Base-by-base conservation (phyloP, 2,113 vertebrate species). In the Thermophis baileyi region DNA sequence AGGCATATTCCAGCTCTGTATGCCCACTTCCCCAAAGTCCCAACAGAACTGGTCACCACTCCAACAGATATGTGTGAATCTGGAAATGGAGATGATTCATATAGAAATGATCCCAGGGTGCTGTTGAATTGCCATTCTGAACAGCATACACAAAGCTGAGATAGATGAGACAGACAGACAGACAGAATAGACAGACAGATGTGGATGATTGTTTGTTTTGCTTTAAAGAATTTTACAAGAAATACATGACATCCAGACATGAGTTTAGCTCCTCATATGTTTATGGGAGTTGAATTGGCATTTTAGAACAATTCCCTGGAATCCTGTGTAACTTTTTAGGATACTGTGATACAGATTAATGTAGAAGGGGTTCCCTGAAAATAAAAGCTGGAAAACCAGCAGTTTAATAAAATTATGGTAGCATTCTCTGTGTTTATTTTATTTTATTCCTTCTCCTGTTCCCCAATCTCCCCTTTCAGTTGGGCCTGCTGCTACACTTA, bases 401-500 rank as follows among this genome's bases (percentile, higher is more conserved):
- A 92, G 44, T 35, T 87, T 35, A 63, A 88, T 24, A 10, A 49
- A 91, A 87, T 30, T 85, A 53, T 54, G 25, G 40, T 18, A 55
- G 46, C 46, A 49, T 25, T 54, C 12, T 22, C 27, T 46, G 1
- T 90, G 86, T 93, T 92, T 22, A 53, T 49, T 1, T 35, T 44
- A 2, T 93, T 97, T 94, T 98, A 40, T 46, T 87, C 91, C 69
- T 25, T 60, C 4, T 3, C n/a, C 51, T 18, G 0, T 12, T 0
- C 1, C 4, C 27, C 51, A 18, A 1, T 16, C 0, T 2, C 4
- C 3, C 85, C 90, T 87, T 91, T 96, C 94, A 97, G 96, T 96
- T 95, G 95, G 96, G 97, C 89, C 95, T 89, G 93, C 96, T 89
- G 92, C 96, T 95, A 90, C 95, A 98, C 97, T 98, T 98, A 98